Evolutionary conservation across 2,888 invertebrate genomes (phyloP), one percentile per base, ranked within the genome.

Genomic region (Eurytoma californica): DNA sequence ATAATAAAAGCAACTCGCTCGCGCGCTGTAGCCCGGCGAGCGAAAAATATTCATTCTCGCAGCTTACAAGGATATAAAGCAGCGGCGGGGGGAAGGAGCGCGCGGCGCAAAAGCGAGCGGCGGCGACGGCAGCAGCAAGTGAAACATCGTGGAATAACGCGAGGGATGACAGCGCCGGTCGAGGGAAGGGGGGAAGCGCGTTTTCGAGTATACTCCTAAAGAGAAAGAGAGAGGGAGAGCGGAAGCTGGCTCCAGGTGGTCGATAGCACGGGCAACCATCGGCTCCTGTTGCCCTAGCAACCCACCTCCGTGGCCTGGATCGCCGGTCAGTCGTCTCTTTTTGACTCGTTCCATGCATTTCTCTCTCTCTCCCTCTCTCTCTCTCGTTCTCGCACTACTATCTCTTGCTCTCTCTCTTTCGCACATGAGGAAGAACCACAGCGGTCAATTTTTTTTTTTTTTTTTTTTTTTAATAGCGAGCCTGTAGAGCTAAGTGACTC

Each of bases 221-320:
- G 55, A 73, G 55, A 65, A 55, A 65, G 51, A 58, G 67, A 53
- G 69, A 58, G 47, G 47, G 58, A 53, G 47, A 72, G 80, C 61
- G 67, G 69, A 68, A 69, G 72, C 70, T 73, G 69, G 70, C 57
- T 68, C 28, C 73, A 73, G 73, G 77, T 80, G 77, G 80, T 80
- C 80, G 80, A 80, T 77, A 77, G 57, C 51, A 60, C 66, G 55
- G 28, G 55, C 67, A 49, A 30, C 53, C 47, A 49, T 28, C 65
- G 61, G 58, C 83, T 82, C 83, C 81, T 84, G 87, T 87, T 85
- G 85, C 87, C 77, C 76, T 80, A 83, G 86, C 86, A 86, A 87
- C 86, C 84, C 82, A 83, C 80, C 83, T 85, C 84, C 84, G 83
- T 83, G 82, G 82, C 84, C 85, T 84, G 85, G 84, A 84, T 83